phyloP scores from a whole-genome alignment of 64 coral and sea anemone species.

The Anthopleura sola region DNA sequence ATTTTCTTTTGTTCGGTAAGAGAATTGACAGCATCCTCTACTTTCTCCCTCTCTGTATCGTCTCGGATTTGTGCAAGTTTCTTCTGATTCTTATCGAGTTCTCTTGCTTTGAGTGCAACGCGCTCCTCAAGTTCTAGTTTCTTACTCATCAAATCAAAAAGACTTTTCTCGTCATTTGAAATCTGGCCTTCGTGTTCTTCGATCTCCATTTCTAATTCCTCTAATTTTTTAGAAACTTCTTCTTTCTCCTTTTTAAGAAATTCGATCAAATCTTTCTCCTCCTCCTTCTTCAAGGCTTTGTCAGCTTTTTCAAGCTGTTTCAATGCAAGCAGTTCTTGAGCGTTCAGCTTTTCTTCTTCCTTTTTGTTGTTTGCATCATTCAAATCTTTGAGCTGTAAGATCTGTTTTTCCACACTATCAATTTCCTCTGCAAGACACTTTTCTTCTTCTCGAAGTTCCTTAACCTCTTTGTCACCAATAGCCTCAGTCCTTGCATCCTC shows the following conservation, averaged over 20 bases:
- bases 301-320: constrained; percentile 37
- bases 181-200: constrained; percentile 28
- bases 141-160: constrained; percentile 24
- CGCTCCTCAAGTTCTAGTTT: constrained; percentile 32
- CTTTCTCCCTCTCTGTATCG: constrained; percentile 22
- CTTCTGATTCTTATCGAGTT: constrained; percentile 43
- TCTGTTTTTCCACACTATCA: constrained; percentile 22
- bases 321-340: constrained; percentile 18
- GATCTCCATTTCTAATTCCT: constrained; percentile 50
- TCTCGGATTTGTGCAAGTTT: constrained; percentile 17
- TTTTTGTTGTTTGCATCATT: not conserved
- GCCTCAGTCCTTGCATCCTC: not conserved
- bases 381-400: not conserved
- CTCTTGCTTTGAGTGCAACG: constrained; percentile 35
- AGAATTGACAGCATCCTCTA: not conserved
- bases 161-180: not conserved
- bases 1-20: not conserved
- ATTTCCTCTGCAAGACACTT: constrained; percentile 21
- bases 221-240: constrained; percentile 40
- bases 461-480: constrained; percentile 27
- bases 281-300: constrained; percentile 14
- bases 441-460: constrained; percentile 31
- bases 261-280: constrained; percentile 17
- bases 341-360: constrained; percentile 5
- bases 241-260: constrained; percentile 45